Percentiles rank a stretch among this genome's conserved stretches.
These are phyloP conservation scores for Magallana gigas DNA, from an alignment of 1,140 invertebrate species.

Conservation along the genomic window DNA sequence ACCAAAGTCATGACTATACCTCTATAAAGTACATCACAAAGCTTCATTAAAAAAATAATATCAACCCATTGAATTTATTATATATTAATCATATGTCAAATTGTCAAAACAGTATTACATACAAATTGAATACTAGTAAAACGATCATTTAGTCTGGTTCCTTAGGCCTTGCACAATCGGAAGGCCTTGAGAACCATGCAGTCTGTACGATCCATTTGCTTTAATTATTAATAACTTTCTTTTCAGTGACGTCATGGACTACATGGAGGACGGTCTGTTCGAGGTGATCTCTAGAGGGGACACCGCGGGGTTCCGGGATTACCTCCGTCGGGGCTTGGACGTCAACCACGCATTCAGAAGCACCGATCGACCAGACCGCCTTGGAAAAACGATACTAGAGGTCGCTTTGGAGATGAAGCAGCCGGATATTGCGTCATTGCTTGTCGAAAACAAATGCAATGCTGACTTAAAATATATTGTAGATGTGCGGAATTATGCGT, in stretches of 20 bases:
- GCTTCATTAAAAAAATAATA: too few relatives aligned
- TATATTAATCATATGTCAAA: too few relatives aligned
- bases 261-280: conserved; percentile 68
- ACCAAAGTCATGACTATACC: too few relatives aligned
- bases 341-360: conserved; percentile 69
- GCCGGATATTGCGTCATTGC: conserved; percentile 58
- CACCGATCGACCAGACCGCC: conserved; percentile 56
- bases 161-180: too few relatives aligned
- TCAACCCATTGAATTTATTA: too few relatives aligned
- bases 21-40: too few relatives aligned
- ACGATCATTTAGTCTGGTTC: too few relatives aligned
- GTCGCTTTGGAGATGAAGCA: conserved; percentile 59
- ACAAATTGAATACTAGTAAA: too few relatives aligned
- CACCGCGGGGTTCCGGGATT: conserved; percentile 53
- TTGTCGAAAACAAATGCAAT: conserved; percentile 63
- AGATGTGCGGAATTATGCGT: conserved; percentile 63
- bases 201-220: too few relatives aligned
- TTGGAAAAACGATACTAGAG: conserved; percentile 68
- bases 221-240: neutral
- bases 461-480: conserved; percentile 68
- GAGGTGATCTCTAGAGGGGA: conserved; percentile 63
- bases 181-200: too few relatives aligned
- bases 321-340: conserved; percentile 63
- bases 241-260: conserved; percentile 61
- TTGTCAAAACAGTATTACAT: too few relatives aligned